Conservation (phyloP, 1,140 invertebrate genomes). For the Fopius arisanus region DNA sequence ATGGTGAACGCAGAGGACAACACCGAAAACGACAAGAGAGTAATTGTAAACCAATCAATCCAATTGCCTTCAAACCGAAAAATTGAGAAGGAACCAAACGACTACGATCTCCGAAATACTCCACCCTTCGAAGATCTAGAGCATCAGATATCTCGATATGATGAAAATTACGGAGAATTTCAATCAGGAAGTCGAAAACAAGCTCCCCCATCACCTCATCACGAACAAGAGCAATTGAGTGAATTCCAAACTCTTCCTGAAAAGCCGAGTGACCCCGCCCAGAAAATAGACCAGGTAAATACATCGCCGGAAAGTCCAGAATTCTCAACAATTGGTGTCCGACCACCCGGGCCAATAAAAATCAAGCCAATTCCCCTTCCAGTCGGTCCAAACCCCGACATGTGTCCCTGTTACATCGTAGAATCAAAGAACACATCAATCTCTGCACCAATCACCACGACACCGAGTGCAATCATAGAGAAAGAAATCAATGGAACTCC, state of each 20-base stretch:
- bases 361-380: conserved; percentile 47
- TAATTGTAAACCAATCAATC: background rate
- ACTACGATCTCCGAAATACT: background rate
- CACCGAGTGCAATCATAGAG: background rate
- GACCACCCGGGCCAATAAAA: conserved; percentile 43
- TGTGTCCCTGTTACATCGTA: conserved; percentile 53
- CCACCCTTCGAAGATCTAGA: background rate
- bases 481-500: background rate
- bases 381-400: conserved; percentile 46
- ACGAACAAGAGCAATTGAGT: background rate
- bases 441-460: conserved; percentile 32
- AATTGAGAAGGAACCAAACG: background rate
- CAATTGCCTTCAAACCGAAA: background rate
- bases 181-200: no score
- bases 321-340: conserved; percentile 43
- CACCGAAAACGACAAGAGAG: background rate
- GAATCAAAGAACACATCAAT: conserved; percentile 41
- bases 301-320: conserved; percentile 26
- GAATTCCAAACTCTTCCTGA: background rate
- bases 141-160: conserved; percentile 11
- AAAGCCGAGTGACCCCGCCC: background rate
- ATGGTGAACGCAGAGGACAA: background rate
- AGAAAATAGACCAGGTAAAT: conserved; percentile 38
- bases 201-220: background rate
- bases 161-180: conserved; percentile 5